Evolutionary conservation across 2,888 invertebrate species (phyloP).

Genomic region (Celastrina argiolus): DNA sequence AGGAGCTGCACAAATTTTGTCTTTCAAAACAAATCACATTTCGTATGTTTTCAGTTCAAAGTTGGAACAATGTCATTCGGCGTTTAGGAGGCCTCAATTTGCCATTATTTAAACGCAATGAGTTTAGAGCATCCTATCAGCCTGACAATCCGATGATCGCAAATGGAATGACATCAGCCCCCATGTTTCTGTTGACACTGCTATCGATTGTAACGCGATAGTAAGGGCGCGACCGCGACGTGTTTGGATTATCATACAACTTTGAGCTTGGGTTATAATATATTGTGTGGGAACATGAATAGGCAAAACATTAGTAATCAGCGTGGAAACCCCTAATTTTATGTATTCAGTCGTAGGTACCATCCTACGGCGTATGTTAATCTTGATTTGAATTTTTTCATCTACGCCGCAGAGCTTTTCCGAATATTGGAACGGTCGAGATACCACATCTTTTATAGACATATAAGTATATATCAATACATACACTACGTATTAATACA

Average conservation of each 20-base stretch:
- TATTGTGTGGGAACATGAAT: neutral
- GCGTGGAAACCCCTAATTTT: neutral
- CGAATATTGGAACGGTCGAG: too few species aligned
- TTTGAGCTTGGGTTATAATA: neutral
- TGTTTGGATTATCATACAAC: neutral
- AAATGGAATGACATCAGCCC: slow-evolving; percentile 23
- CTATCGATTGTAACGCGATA: slow-evolving; percentile 38
- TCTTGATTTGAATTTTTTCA: too few species aligned
- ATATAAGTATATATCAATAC: too few species aligned
- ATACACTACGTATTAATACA: neutral
- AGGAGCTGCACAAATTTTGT: too few species aligned
- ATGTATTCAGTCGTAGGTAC: neutral
- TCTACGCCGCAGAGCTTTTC: too few species aligned
- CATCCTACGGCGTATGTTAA: too few species aligned
- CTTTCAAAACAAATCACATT: too few species aligned
- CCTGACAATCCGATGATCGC: slow-evolving; percentile 18
- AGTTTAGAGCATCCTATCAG: neutral
- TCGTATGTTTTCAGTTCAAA: too few species aligned
- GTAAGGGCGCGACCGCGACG: slow-evolving; percentile 35
- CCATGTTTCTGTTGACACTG: slow-evolving; percentile 27
- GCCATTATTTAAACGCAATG: neutral
- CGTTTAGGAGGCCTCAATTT: neutral
- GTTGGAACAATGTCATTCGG: neutral
- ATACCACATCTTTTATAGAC: too few species aligned
- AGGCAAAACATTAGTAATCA: neutral